A percentile compares a stretch with the other conserved stretches of the same genome.
These are phyloP conservation scores for Lathronympha strigana DNA, from an alignment of 2,888 invertebrate species.

Conservation along the genomic window DNA sequence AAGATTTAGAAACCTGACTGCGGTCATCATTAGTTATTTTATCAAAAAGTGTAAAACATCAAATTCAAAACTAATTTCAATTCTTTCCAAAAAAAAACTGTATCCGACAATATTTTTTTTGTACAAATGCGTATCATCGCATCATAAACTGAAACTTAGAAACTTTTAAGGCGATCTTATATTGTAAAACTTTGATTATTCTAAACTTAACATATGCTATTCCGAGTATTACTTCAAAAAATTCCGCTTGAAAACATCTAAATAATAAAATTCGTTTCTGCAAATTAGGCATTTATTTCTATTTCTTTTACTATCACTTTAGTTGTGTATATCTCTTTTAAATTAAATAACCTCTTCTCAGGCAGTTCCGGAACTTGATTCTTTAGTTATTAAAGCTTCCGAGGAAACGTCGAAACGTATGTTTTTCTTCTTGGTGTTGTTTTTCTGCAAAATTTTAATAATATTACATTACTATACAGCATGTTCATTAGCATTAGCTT, in stretches of 20 bases:
- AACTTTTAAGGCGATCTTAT: neutral
- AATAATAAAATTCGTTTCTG: constrained; percentile 19
- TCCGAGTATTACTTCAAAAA: neutral
- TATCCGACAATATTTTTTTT: too few species aligned
- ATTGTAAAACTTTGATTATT: neutral
- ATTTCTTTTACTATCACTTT: constrained; percentile 49
- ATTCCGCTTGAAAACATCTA: neutral
- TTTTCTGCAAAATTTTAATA: constrained; percentile 70
- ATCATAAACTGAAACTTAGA: neutral
- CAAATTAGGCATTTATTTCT: constrained; percentile 47
- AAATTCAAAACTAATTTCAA: too few species aligned
- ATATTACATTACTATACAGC: too few species aligned
- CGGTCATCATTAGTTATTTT: too few species aligned
- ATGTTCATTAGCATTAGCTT: too few species aligned
- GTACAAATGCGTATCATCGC: neutral
- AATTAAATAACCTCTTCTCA: constrained; percentile 47
- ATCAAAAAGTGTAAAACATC: too few species aligned
- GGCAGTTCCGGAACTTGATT: constrained; percentile 61
- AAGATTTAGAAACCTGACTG: too few species aligned
- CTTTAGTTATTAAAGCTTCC: constrained; percentile 68
- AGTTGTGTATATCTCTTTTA: constrained; percentile 45
- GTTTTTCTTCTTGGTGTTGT: constrained; percentile 71
- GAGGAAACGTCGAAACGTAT: constrained; percentile 78
- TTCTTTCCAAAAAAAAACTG: too few species aligned
- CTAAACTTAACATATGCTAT: neutral